Evolutionary conservation across 2,888 invertebrate genomes (phyloP).

Genomic region (Baccha elongata): DNA sequence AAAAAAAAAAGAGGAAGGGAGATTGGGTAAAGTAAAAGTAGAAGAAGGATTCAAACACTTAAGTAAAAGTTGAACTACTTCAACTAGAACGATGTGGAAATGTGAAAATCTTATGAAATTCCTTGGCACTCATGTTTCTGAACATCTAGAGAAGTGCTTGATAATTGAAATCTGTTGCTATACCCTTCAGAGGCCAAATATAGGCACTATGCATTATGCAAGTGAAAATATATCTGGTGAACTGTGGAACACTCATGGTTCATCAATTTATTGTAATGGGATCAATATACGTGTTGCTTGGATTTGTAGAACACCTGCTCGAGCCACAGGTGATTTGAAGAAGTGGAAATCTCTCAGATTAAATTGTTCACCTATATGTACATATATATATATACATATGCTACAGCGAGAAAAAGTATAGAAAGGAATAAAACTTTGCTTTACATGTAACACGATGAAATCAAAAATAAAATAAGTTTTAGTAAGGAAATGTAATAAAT

Average conservation of each 20-base stretch:
- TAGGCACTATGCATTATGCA: background rate
- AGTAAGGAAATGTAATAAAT: too few relatives aligned
- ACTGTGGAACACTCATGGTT: conserved; percentile 13
- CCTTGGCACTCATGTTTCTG: conserved; percentile 40
- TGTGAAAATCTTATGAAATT: conserved; percentile 46
- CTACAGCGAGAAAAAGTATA: background rate
- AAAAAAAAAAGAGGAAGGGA: background rate
- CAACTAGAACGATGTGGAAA: conserved; percentile 42
- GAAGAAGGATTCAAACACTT: conserved; percentile 37
- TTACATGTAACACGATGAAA: background rate
- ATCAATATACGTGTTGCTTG: conserved; percentile 20
- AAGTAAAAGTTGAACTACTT: conserved; percentile 48
- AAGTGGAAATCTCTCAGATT: conserved; percentile 14
- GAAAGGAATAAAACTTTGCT: background rate
- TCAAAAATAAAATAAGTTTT: too few relatives aligned
- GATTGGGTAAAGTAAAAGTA: background rate
- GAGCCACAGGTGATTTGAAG: conserved; percentile 14
- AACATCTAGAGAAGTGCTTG: conserved; percentile 35
- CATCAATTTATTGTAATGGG: conserved; percentile 53
- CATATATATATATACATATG: too few relatives aligned
- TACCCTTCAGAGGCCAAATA: conserved; percentile 35
- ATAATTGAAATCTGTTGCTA: conserved; percentile 64
- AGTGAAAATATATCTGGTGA: background rate
- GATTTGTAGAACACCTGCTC: background rate
- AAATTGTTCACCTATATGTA: background rate